phyloP scores from a whole-genome alignment of 2,797 vertebrate genomes.

The Dendrocincla fuliginosa region DNA sequence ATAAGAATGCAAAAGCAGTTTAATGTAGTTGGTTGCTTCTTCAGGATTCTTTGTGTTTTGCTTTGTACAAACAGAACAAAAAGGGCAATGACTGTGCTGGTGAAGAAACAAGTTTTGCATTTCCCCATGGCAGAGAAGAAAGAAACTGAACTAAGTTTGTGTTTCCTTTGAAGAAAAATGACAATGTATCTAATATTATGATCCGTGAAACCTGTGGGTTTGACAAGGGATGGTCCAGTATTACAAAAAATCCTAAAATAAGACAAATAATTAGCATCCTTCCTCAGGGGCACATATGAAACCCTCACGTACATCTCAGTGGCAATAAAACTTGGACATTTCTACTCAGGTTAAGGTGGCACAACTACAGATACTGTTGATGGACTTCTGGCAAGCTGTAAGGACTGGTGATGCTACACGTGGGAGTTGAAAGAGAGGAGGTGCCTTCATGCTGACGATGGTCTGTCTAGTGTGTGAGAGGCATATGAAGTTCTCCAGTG shows the following conservation, averaged over 20 bases:
- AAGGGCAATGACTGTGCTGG: neutral
- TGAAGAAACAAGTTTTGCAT: neutral
- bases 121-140: neutral
- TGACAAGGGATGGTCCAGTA: neutral
- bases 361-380: neutral
- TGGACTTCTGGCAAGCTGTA: neutral
- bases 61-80: constrained; percentile 45
- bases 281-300: neutral
- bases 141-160: neutral
- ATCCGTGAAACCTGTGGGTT: neutral
- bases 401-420: neutral
- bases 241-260: neutral
- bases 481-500: neutral
- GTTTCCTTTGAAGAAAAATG: neutral
- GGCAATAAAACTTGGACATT: neutral
- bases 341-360: neutral
- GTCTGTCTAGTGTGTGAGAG: neutral
- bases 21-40: constrained; percentile 4
- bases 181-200: neutral
- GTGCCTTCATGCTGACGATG: neutral
- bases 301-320: neutral
- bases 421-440: neutral
- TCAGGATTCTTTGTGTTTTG: constrained; percentile 19
- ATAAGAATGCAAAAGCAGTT: constrained; percentile 19
- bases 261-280: neutral